Base-by-base conservation (phyloP, 2,888 invertebrate genomes). In the Venusia cambrica region DNA sequence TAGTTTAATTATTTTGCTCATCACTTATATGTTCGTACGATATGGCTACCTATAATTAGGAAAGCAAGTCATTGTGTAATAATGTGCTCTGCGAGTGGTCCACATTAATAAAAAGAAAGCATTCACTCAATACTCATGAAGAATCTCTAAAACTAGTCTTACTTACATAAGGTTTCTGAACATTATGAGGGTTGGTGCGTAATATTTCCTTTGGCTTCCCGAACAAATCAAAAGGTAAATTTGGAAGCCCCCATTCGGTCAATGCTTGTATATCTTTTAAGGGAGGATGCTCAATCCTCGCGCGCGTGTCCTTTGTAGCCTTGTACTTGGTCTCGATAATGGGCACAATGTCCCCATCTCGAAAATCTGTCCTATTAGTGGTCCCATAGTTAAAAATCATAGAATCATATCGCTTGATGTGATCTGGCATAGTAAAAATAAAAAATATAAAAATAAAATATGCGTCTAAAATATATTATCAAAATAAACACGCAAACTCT, bases 351-450 rank as follows among this genome's bases (percentile, higher is more conserved):
- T 57, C 39, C 0, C 50, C 39, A 1, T 33, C 7, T 1, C 49
- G 57, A 22, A 38, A 75, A 20, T 73, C 65, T 0, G 66, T 66
- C 26, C 38, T 51, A 7, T 60, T 41, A 0, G 62, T 65, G 0
- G 73, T 73, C 24, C 52, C 59, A 21, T 66, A 56, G 24, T 71
- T 40, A 17, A 76, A 78, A 0, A 76, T 45, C 59, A 77, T 57
- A 0, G 22, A 12, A 11, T 69, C 64, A 20, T 51, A 47, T 26
- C 46, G 54, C 0, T 14, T 22, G 30, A 34, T 24, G 8, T 15
- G 2, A 17, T 57, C 27, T 1, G 55, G 8, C 62, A 62, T 63
- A 33, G 12, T 24, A 19, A 7, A 19, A 20, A 16, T 20, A 16
- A 19, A 21, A 11, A 29, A 25, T 21, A 29, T 29, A 31, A 5